phyloP scores from a whole-genome alignment of 2,888 invertebrate species.

The Baccha elongata region DNA sequence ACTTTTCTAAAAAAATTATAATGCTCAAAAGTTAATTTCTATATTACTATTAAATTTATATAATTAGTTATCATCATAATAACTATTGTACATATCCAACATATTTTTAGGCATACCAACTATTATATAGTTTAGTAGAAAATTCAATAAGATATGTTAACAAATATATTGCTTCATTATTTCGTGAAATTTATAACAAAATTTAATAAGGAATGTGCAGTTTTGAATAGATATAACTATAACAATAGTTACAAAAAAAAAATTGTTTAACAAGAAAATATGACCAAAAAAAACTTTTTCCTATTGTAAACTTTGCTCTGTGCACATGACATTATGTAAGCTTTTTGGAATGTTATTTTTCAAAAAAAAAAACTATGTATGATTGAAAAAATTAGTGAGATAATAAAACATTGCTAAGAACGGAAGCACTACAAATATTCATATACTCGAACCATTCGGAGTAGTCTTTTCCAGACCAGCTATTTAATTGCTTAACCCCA shows the following conservation, averaged over 20 bases:
- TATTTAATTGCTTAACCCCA: constrained; percentile 21
- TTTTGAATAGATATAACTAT: constrained; percentile 2
- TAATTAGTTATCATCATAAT: constrained; percentile 26
- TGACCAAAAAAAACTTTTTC: constrained; percentile 3
- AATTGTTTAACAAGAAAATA: constrained; percentile 10
- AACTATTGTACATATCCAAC: constrained; percentile 3
- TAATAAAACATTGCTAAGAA: constrained; percentile 10
- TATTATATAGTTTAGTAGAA: constrained; percentile 36
- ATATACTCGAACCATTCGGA: not conserved
- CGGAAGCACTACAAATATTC: constrained; percentile 18
- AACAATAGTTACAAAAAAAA: constrained; percentile 3
- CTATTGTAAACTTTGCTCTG: not conserved
- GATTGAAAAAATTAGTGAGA: too few species aligned
- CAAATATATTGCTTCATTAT: constrained; percentile 28
- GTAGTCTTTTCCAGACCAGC: constrained; percentile 9
- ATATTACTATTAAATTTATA: too few species aligned
- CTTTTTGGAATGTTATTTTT: constrained; percentile 53
- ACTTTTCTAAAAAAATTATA: constrained; percentile 47
- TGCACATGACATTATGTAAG: not conserved
- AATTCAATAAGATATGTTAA: constrained; percentile 62
- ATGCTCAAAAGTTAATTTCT: not conserved
- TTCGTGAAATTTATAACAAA: constrained; percentile 18
- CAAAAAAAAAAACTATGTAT: not conserved
- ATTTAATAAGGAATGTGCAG: constrained; percentile 60
- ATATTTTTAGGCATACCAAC: constrained; percentile 56